A percentile compares a stretch with the other conserved stretches of the same genome.
phyloP scores from a whole-genome alignment of 2,113 vertebrate species.

The Tamias sibiricus region DNA sequence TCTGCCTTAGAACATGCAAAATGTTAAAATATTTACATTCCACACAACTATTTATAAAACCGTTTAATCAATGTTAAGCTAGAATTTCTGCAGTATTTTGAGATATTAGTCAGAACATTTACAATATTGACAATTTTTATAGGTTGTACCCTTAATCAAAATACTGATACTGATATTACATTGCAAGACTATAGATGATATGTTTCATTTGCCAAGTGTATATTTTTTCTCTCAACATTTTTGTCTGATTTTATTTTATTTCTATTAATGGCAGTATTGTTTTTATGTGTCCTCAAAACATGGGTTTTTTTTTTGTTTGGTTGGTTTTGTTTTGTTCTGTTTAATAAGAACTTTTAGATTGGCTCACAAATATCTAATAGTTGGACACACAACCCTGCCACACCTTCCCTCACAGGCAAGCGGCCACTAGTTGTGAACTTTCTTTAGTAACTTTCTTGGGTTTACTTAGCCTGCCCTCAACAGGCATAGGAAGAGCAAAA shows the following conservation, averaged over 20 bases:
- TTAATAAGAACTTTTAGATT: neutral
- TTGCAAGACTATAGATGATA: neutral
- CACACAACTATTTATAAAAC: neutral
- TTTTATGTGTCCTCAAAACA: neutral
- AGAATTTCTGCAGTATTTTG: neutral
- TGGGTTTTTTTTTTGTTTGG: no score
- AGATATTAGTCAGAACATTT: neutral
- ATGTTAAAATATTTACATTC: neutral
- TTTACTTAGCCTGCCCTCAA: neutral
- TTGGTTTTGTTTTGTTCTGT: neutral
- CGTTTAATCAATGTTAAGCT: neutral
- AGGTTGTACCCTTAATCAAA: neutral
- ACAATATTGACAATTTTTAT: neutral
- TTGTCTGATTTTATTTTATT: neutral
- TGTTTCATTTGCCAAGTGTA: neutral
- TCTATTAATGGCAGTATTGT: neutral
- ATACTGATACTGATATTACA: neutral
- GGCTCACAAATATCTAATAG: no score
- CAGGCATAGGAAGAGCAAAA: neutral
- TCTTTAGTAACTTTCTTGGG: neutral
- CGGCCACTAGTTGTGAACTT: rapidly evolving
- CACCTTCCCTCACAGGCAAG: rapidly evolving
- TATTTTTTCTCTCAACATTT: neutral
- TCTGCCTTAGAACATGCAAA: neutral
- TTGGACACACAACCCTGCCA: rapidly evolving